A percentile compares a stretch with the other conserved stretches of the same genome.
These are phyloP conservation scores for Tadarida brasiliensis DNA, from an alignment of 2,797 vertebrate species.

Conservation along the genomic window DNA sequence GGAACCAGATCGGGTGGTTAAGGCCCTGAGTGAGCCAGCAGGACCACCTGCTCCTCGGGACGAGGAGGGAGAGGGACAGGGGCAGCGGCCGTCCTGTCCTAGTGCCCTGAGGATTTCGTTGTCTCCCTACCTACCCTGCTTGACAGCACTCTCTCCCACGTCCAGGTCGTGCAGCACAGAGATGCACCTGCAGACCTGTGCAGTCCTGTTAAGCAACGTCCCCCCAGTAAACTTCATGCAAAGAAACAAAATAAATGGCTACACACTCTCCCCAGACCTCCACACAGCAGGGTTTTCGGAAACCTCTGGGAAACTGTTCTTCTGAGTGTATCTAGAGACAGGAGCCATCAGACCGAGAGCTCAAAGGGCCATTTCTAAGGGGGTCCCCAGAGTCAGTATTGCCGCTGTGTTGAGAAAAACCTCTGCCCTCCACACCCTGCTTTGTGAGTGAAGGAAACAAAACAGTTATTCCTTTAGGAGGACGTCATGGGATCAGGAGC, in stretches of 20 bases:
- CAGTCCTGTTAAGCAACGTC: not conserved
- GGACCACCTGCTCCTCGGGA: not conserved
- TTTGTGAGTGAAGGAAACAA: not conserved
- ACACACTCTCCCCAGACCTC: not conserved
- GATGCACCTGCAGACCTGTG: not conserved
- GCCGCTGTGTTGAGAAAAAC: not conserved
- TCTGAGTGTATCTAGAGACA: not conserved
- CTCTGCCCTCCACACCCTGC: not conserved
- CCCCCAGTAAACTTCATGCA: not conserved
- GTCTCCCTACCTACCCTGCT: not conserved
- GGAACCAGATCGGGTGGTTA: not conserved
- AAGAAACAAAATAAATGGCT: not conserved
- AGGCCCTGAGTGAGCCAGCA: not conserved
- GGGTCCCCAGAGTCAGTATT: not conserved
- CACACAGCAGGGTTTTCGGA: not conserved
- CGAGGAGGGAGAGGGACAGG: not conserved
- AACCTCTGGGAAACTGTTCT: not conserved
- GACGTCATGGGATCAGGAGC: not conserved
- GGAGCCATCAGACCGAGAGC: not conserved
- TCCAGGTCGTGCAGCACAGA: not conserved
- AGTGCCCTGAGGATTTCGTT: not conserved
- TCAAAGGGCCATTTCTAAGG: not conserved
- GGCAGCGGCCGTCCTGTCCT: not conserved
- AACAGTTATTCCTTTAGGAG: not conserved
- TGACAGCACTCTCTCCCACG: not conserved